phyloP scores from a whole-genome alignment of 2,113 vertebrate species.

The Clarias macrocephalus region DNA sequence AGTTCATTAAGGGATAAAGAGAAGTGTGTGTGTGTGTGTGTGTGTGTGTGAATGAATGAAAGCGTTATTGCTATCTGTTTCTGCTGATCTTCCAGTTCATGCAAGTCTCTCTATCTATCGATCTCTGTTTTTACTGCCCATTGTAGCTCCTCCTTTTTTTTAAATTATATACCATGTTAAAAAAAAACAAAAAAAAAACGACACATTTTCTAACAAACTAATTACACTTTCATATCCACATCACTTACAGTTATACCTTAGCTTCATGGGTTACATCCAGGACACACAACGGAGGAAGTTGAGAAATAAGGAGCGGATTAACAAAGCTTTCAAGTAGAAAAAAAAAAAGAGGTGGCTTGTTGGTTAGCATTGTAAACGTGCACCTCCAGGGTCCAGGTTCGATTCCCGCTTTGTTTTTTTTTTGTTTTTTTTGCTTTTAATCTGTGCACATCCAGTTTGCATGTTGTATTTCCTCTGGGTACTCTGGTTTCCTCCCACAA shows the following conservation, averaged over 20 bases:
- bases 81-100: neutral
- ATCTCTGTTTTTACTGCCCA: neutral
- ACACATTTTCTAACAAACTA: neutral
- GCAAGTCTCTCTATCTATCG: neutral
- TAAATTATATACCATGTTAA: neutral
- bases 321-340: neutral
- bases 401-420: too few relatives aligned
- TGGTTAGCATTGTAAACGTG: too few relatives aligned
- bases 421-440: too few relatives aligned
- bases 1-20: conserved; percentile 8
- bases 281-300: neutral
- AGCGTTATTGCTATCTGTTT: conserved; percentile 3
- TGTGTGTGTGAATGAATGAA: conserved; percentile 27
- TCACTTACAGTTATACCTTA: neutral
- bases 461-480: too few relatives aligned
- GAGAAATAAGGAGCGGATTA: neutral
- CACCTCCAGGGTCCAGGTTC: too few relatives aligned
- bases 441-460: too few relatives aligned
- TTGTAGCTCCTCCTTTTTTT: neutral
- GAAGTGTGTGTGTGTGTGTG: neutral
- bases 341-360: neutral
- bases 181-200: neutral
- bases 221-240: neutral
- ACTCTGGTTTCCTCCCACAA: too few relatives aligned
- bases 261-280: neutral